These are phyloP conservation scores for Byasa hedistus DNA, from an alignment of 2,888 invertebrate genomes.

Conservation along the genomic window DNA sequence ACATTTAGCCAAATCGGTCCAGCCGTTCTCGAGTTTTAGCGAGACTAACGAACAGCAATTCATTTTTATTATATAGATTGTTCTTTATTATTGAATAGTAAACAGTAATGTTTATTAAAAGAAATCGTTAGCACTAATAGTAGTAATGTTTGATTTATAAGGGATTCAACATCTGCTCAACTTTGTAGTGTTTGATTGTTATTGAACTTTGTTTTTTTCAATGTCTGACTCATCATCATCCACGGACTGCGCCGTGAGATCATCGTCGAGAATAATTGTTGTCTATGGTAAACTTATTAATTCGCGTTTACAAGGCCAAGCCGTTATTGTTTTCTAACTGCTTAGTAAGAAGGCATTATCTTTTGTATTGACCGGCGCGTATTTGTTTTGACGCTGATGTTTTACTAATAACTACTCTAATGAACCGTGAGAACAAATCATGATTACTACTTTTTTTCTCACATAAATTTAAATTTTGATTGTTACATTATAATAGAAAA, in stretches of 20 bases:
- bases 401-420: slow-evolving; percentile 8
- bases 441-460: not conserved
- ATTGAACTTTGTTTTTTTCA: slow-evolving; percentile 15
- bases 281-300: slow-evolving; percentile 29
- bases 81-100: too few relatives aligned
- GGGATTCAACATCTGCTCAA: too few relatives aligned
- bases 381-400: slow-evolving; percentile 6
- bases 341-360: slow-evolving; percentile 9
- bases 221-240: slow-evolving; percentile 21
- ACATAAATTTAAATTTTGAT: too few relatives aligned
- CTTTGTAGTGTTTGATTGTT: not conserved
- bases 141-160: too few relatives aligned
- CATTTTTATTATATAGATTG: too few relatives aligned
- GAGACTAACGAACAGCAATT: too few relatives aligned
- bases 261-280: slow-evolving; percentile 30
- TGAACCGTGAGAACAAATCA: slow-evolving; percentile 5
- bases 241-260: slow-evolving; percentile 21
- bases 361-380: not conserved
- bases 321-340: slow-evolving; percentile 18
- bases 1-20: too few relatives aligned
- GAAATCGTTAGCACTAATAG: too few relatives aligned
- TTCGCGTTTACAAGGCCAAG: slow-evolving; percentile 16
- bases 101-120: too few relatives aligned
- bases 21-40: too few relatives aligned
- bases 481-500: too few relatives aligned